Evolutionary conservation across 2,888 invertebrate species (phyloP), one percentile per base, ranked within the genome.

Genomic region (Orchestes rusci): DNA sequence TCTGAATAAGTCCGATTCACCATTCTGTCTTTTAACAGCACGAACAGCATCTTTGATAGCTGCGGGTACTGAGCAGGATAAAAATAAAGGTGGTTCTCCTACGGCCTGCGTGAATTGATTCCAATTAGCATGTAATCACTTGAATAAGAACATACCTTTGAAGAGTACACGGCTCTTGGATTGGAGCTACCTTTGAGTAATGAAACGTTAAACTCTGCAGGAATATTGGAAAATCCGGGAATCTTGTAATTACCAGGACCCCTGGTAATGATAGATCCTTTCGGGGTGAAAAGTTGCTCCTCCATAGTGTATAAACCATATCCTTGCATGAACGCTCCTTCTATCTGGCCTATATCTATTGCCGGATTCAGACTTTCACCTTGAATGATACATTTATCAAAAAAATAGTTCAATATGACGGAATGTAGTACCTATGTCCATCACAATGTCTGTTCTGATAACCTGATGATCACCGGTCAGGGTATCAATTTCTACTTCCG

Each of bases 341-440:
- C 96, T n/a, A 96, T 84, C 73, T 96, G 96, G 0, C 95, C 95
- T 56, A 96, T 87, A 59, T 96, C 96, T 53, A 96, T 91, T 1
- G 95, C 94, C 2, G 96, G 96, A 69, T 96, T 96, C 40, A 96
- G 70, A 68, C 94, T 94, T 56, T 88, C 83, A 1, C 95, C 64
- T 64, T 39, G 17, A 51, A 51, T 7, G 23, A 23, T n/a, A n/a
- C n/a, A n/a, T n/a, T n/a, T n/a, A n/a, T n/a, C n/a, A n/a, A n/a
- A n/a, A n/a, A n/a, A n/a, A n/a, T n/a, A n/a, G n/a, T n/a, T n/a
- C n/a, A n/a, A n/a, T n/a, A n/a, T n/a, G n/a, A n/a, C n/a, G n/a
- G n/a, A n/a, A n/a, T n/a, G n/a, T n/a, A n/a, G 40, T 53, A 60
- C 65, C 95, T 54, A 96, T 75, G 70, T 96, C 96, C 94, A 96